Base-by-base conservation (phyloP, 2,113 vertebrate species). In the Catharus fuscescens region DNA sequence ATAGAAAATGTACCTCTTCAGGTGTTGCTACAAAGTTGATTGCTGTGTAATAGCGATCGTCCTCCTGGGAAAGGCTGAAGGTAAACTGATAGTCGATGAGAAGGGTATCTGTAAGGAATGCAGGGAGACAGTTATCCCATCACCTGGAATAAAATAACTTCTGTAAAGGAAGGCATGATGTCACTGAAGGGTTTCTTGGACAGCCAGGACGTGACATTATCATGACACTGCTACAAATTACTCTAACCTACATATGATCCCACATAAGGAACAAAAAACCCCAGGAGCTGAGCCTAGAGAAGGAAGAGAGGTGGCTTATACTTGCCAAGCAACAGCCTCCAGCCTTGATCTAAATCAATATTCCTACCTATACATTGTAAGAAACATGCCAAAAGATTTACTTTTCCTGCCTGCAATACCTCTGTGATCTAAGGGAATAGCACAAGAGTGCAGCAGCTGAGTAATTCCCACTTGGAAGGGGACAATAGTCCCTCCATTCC, bases 21-120 rank as follows among this genome's bases (percentile, higher is more conserved):
- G 99, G 99, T 20, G 99, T 99, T 59, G 99, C 99, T 95, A 99
- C 99, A 67, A 99, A 99, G 98, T 99, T 99, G 97, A 99, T 99
- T 82, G 99, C 99, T 42, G 99, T 99, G 95, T 99, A 99, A 96
- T 99, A 99, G 54, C 99, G 99, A 95, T 99, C 99, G 32, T 99
- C 99, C 97, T 99, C 99, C 97, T 99, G 99, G 48, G 99, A 99
- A 70, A 99, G 98, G 96, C 99, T 99, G 98, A 99, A 99, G 97
- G 99, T 99, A 98, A 99, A 99, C 98, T 99, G 99, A 97, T 99
- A 99, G 98, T 99, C 99, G 72, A 99, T 99, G 87, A 99, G 98
- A 40, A 99, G 98, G 24, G 99, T 99, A 96, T 99, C 99, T 99
- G 96, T 8, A 79, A 86, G 89, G 60, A 94, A 94, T 1, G 80